Percentiles rank a stretch among this genome's conserved stretches.
Conservation (phyloP, 2,113 vertebrate genomes). For the Onychostoma macrolepis region DNA sequence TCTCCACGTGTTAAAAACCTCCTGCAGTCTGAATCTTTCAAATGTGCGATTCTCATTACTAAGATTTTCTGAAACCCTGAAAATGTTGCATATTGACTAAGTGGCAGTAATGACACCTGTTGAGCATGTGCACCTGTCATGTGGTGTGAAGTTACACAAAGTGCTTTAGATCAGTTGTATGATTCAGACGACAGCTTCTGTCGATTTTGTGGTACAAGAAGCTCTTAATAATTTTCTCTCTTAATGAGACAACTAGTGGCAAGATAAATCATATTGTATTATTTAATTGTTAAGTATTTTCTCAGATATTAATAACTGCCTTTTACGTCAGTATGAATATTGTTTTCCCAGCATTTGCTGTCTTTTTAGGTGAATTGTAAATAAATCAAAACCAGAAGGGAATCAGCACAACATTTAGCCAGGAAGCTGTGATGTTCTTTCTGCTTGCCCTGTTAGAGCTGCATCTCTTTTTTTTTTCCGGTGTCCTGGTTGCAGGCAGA, state of each 20-base stretch:
- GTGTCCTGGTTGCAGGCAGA: not conserved
- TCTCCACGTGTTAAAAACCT: not conserved
- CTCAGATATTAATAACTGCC: not conserved
- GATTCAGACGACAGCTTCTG: not conserved
- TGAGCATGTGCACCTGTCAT: not conserved
- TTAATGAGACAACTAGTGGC: not conserved
- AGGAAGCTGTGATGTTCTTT: slow-evolving; percentile 1
- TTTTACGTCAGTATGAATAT: not conserved
- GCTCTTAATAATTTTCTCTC: not conserved
- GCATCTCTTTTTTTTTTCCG: not conserved
- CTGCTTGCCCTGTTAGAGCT: not conserved
- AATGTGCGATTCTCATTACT: not conserved
- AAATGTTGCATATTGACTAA: not conserved
- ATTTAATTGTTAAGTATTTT: not conserved
- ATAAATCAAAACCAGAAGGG: not conserved
- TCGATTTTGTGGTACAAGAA: not conserved
- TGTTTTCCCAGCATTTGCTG: not conserved
- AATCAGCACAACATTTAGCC: not conserved
- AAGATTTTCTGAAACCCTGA: not conserved
- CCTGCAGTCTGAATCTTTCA: not conserved
- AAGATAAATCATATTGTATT: not conserved
- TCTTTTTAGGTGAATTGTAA: not conserved
- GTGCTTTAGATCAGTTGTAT: not conserved
- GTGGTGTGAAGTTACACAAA: not conserved
- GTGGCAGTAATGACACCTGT: not conserved